Percentiles rank a stretch among this genome's conserved stretches.
These are phyloP conservation scores for Polypterus senegalus DNA, from an alignment of 2,113 vertebrate genomes.

Conservation along the genomic window DNA sequence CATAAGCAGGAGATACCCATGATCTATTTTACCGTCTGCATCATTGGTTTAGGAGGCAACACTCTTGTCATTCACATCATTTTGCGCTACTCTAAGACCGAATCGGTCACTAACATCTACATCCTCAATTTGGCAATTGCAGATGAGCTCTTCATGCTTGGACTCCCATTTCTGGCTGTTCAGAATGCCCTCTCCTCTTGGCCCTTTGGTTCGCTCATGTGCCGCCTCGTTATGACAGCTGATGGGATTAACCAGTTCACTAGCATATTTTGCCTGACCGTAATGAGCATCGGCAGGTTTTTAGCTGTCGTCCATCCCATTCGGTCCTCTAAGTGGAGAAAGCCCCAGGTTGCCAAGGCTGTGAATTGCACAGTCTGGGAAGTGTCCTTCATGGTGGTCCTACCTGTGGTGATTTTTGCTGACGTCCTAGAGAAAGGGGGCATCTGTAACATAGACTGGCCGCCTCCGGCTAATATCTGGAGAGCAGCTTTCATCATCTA, in stretches of 20 bases:
- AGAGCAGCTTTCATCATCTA: constrained; percentile 78
- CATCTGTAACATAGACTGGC: constrained; percentile 88
- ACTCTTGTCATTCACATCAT: constrained; percentile 85
- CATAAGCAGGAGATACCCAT: constrained; percentile 61
- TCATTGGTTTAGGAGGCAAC: constrained; percentile 78
- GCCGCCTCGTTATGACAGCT: constrained; percentile 85
- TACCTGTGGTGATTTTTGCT: constrained; percentile 82
- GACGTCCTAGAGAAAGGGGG: constrained; percentile 69
- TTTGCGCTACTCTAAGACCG: constrained; percentile 64
- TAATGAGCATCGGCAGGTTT: constrained; percentile 90
- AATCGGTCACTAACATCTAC: constrained; percentile 85
- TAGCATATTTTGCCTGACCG: constrained; percentile 91
- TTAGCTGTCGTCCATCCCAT: constrained; percentile 82
- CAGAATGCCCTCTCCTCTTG: constrained; percentile 86
- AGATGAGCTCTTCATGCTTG: constrained; percentile 91
- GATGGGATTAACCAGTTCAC: constrained; percentile 96
- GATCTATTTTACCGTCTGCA: constrained; percentile 78
- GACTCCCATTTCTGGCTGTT: constrained; percentile 79
- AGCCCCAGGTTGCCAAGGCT: constrained; percentile 65
- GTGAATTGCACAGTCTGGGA: constrained; percentile 78
- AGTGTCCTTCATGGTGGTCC: constrained; percentile 73
- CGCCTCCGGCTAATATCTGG: constrained; percentile 74
- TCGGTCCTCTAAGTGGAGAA: constrained; percentile 75
- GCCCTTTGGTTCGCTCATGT: constrained; percentile 89
- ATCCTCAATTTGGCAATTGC: constrained; percentile 88